These are phyloP conservation scores for Anser brachyrhynchus DNA, from an alignment of 2,113 vertebrate species.

Conservation along the genomic window DNA sequence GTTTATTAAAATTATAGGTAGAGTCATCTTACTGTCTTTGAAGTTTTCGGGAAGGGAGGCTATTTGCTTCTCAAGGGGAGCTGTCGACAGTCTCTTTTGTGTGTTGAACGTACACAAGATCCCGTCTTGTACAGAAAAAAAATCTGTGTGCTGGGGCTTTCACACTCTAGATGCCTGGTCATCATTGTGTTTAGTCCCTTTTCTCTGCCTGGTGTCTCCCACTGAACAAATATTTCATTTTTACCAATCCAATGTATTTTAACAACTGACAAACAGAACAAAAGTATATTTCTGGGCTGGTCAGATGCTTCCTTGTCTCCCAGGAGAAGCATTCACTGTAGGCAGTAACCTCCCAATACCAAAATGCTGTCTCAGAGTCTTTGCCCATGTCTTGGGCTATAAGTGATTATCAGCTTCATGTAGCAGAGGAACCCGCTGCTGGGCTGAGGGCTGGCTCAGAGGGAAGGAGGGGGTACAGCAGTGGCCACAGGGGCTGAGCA, in stretches of 20 bases:
- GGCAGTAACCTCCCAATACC: neutral
- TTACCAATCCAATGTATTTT: neutral
- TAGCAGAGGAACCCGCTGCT: neutral
- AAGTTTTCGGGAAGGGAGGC: neutral
- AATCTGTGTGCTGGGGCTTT: neutral
- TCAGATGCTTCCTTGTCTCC: neutral
- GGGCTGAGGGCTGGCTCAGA: neutral
- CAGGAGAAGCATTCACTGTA: neutral
- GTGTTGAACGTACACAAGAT: neutral
- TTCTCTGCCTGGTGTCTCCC: neutral
- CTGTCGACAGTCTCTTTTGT: neutral
- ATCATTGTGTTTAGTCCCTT: neutral
- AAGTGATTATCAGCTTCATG: accelerated
- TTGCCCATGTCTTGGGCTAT: neutral
- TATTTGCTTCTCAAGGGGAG: neutral
- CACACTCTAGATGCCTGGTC: neutral
- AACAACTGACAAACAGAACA: neutral
- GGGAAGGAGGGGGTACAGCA: neutral
- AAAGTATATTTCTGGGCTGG: neutral
- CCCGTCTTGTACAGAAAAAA: neutral
- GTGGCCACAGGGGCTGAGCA: neutral
- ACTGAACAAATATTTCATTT: neutral
- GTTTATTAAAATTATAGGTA: neutral
- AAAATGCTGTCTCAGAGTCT: neutral
- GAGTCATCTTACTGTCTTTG: neutral